Base-by-base conservation (phyloP, 2,888 invertebrate species). In the Andrena fulva region DNA sequence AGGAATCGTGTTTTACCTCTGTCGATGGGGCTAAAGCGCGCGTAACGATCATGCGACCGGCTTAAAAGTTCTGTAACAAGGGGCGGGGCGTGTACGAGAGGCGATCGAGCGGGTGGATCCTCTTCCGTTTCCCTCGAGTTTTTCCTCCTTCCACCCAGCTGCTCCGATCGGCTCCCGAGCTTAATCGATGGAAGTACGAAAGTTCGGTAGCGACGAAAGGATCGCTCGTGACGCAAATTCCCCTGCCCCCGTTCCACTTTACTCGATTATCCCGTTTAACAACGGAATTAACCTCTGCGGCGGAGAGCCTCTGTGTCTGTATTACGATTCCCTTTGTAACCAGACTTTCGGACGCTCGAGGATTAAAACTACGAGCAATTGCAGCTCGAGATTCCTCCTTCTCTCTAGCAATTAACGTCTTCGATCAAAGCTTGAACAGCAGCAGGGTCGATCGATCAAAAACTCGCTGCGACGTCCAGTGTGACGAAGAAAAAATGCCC, bases 11-110 rank as follows among this genome's bases (percentile, higher is more conserved):
- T 66, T 73, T 73, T 66, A 63, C 72, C 59, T 71, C 59, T 56
- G 29, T 76, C 76, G 79, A 74, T 66, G 60, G 33, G 63, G 69
- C 72, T 77, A 75, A 80, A 68, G 77, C 77, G 77, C 73, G 62
- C 67, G 77, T 83, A 85, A 83, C 83, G 83, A 80, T 42, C 77
- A 80, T 70, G 71, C 80, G 76, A 67, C 54, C 52, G 73, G 78
- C 72, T 77, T 73, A 79, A 81, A 85, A 86, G 80, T 86, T 81
- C 77, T 50, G 77, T 85, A 87, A 87, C 83, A 84, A 87, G 81
- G 80, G 74, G 67, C 56, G 67, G 68, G 52, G 48, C 68, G 80
- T 63, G 62, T 67, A 63, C 50, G 76, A 54, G 80, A 68, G 69
- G 60, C 67, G 66, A 80, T 76, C 66, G 70, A 63, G 59, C 48